Evolutionary conservation across 1,140 invertebrate genomes (phyloP), one percentile per base, ranked within the genome.

Genomic region (Penaeus indicus): DNA sequence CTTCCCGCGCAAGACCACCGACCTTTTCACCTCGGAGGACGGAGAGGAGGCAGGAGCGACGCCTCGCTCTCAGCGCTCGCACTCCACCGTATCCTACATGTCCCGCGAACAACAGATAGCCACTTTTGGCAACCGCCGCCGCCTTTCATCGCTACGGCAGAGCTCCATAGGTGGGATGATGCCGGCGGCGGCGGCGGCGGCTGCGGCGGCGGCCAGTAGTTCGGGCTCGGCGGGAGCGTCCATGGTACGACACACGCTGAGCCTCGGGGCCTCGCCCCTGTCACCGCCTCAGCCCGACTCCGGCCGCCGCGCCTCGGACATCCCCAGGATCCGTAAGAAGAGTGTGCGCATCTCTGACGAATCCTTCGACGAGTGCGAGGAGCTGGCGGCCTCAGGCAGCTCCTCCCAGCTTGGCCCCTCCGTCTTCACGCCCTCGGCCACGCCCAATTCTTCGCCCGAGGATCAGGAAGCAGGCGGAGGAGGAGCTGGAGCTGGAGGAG

Each of bases 81-180:
- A 91, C 87, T 90, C 90, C 18, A 91, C 91, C 60, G 89, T 91
- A 2, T 38, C 92, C 92, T 32, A 92, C 91, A 19, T 91, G 83
- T 77, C 84, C 10, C 79, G 89, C 11, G 90, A 91, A 60, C 90
- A 89, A 22, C 90, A 89, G 72, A 83, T 90, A 3, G 86, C 90
- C 21, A 62, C 85, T 21, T 84, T 90, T 61, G 89, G 89, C 25
- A 88, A 72, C 18, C 82, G 90, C 16, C 82, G 90, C 60, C 78
- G 90, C 22, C 87, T 91, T 25, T 91, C 90, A 32, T 90, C 89
- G 11, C 60, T 91, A 0, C 86, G 90, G 7, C 90, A 91, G 72
- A 91, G 86, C 69, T 91, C 90, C 25, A 60, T 91, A 64, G 90
- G 90, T 54, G 89, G 89, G 38, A 84, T 80, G 54, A 61, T 86